Base-by-base conservation (phyloP, 2,888 invertebrate species). In the Polia nebulosa region DNA sequence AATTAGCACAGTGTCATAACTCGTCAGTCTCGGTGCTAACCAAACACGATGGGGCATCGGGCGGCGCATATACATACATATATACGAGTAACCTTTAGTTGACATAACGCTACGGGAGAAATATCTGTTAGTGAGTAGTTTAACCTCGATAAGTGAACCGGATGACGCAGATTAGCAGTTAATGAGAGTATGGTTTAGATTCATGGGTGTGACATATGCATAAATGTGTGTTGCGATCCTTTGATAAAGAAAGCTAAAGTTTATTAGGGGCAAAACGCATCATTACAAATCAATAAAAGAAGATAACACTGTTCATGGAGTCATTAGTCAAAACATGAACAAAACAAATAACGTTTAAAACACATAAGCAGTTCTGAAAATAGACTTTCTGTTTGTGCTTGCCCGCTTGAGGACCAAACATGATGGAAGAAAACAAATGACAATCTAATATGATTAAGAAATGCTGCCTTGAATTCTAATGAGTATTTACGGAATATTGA, bases 1-100 rank as follows among this genome's bases (percentile, higher is more conserved):
- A 73, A 63, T 68, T 68, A 60, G 76, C 76, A 72, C 60, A 44
- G 39, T 76, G 47, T 52, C 58, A 67, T 55, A 58, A 78, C 58
- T 34, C 27, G 34, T 32, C 53, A 44, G 17, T 61, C 13, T 59
- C 22, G 22, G 45, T 41, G 57, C 27, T 72, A 60, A 57, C 59
- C 51, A 66, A 66, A 66, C 36, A 66, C 49, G 29, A 71, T 52
- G 52, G 57, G 47, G 41, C 76, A 41, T 36, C 47, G n/a, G 11
- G 8, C 36, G 29, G n/a, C 51, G 29, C 72, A 11, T 25, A 17
- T 2, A 20, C n/a, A 4, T 8, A n/a, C n/a, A n/a, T 39, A 17
- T 17, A 17, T 1, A 47, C n/a, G 41, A 39, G 17, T 59, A 51
- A 64, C 39, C 59, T 56, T 25, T 49, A 47, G 57, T 60, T 63